Percentiles rank a stretch among this genome's conserved stretches.
These are phyloP conservation scores for Entomyzon cyanotis DNA, from an alignment of 2,113 vertebrate species.

Conservation along the genomic window DNA sequence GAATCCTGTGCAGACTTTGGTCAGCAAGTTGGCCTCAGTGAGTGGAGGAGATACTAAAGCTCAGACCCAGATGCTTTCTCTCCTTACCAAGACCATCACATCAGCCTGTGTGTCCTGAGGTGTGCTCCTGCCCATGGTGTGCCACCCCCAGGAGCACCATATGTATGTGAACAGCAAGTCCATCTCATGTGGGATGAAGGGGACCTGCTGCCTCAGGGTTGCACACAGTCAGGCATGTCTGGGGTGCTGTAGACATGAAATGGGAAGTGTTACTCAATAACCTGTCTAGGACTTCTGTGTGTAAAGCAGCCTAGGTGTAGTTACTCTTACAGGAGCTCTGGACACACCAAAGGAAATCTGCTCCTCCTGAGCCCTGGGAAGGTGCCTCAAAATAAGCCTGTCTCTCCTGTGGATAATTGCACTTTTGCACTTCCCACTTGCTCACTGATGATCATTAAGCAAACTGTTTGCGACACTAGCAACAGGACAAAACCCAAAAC, in stretches of 20 bases:
- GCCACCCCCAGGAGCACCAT: background rate
- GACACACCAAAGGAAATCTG: background rate
- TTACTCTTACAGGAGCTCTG: background rate
- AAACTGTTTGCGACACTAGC: background rate
- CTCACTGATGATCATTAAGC: background rate
- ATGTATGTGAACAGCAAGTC: rapidly evolving
- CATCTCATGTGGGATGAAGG: rapidly evolving
- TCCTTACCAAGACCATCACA: background rate
- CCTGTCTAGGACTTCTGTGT: background rate
- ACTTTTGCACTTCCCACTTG: background rate
- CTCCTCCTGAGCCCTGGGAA: background rate
- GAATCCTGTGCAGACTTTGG: background rate
- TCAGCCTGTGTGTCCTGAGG: background rate
- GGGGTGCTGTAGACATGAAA: background rate
- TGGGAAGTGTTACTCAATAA: background rate
- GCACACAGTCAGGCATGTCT: background rate
- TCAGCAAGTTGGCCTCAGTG: background rate
- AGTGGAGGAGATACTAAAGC: background rate
- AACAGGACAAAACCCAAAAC: background rate
- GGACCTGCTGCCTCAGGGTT: rapidly evolving
- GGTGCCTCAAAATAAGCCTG: background rate
- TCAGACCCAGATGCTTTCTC: background rate
- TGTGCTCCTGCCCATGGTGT: background rate
- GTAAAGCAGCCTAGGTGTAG: background rate
- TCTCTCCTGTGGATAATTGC: background rate